Base-by-base conservation (phyloP, 2,797 vertebrate genomes). In the Pyrrhura leucotis region DNA sequence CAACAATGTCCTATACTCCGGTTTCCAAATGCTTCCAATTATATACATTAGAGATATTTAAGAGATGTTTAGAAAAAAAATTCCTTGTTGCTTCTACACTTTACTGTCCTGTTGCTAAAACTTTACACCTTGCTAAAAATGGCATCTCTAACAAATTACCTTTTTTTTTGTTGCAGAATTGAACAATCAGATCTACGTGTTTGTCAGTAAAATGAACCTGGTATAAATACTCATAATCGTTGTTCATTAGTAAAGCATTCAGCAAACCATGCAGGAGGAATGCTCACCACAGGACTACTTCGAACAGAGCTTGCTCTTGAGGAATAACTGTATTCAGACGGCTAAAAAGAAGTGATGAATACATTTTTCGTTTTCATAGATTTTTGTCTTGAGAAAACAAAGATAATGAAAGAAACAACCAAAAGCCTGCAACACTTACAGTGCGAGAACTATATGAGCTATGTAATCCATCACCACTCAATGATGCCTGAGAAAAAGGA, bases 251-350 rank as follows among this genome's bases (percentile, higher is more conserved):
- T 77, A 48, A 58, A 63, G 37, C 83, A 54, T 35, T 29, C 78
- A 42, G 40, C 26, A 93, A 84, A 85, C 20, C 96, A 75, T 97
- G 96, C 97, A 90, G 37, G 23, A 81, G 54, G 78, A 93, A 90
- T 2, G 97, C 99, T 99, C 98, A 99, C 99, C 99, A 97, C 97
- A 67, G 99, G 99, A 94, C 99, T 99, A 98, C 98, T 99, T 95
- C 97, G 98, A 81, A 98, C 95, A 80, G 99, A 99, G 96, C 99
- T 99, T 93, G 98, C 93, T 98, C 98, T 98, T 90, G 99, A 99
- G 77, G 99, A 99, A 94, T 98, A 99, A 98, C 99, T 99, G 97
- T 98, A 99, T 97, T 99, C 99, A 96, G 99, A 99, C n/a, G 99
- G 99, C 99, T 99, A 98, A 73, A 95, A 88, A 88, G 95, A 97